Percentiles rank a stretch among this genome's conserved stretches.
These are phyloP conservation scores for Xiphophorus couchianus DNA, from an alignment of 2,113 vertebrate species.

Conservation along the genomic window DNA sequence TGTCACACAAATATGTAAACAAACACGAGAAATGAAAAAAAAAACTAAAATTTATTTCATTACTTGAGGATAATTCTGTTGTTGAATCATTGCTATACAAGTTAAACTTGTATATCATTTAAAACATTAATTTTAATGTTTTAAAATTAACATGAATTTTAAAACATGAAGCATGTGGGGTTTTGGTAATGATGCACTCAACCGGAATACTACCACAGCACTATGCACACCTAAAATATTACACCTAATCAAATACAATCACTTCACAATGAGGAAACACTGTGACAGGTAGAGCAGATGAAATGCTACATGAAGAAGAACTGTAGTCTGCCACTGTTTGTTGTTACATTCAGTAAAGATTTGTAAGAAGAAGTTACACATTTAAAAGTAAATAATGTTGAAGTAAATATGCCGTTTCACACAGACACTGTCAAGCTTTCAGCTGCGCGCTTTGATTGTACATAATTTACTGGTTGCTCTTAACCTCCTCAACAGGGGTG, in stretches of 20 bases:
- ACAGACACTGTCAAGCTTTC: slow-evolving; percentile 22
- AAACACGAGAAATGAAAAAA: slow-evolving; percentile 5
- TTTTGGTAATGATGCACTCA: slow-evolving; percentile 18
- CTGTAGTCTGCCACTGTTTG: slow-evolving; percentile 54
- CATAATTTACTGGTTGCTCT: too few relatives aligned
- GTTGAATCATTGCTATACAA: slow-evolving; percentile 42
- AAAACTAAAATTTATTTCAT: not conserved
- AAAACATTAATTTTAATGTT: too few relatives aligned
- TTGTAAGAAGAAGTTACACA: not conserved
- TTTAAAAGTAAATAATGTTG: not conserved
- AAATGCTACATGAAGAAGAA: slow-evolving; percentile 33
- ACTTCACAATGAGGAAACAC: slow-evolving; percentile 37
- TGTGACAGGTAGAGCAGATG: slow-evolving; percentile 16
- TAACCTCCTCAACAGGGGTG: too few relatives aligned
- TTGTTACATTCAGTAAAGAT: not conserved
- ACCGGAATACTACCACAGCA: slow-evolving; percentile 61
- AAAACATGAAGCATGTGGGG: slow-evolving; percentile 32
- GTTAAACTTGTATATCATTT: slow-evolving; percentile 12
- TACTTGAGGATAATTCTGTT: slow-evolving; percentile 1
- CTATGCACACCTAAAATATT: slow-evolving; percentile 22
- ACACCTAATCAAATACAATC: slow-evolving; percentile 33
- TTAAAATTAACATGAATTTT: slow-evolving; percentile 31
- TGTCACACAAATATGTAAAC: slow-evolving; percentile 32
- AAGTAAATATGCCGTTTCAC: not conserved
- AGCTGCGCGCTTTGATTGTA: not conserved